Conservation (phyloP, 2,888 invertebrate species). For the Timema podura region DNA sequence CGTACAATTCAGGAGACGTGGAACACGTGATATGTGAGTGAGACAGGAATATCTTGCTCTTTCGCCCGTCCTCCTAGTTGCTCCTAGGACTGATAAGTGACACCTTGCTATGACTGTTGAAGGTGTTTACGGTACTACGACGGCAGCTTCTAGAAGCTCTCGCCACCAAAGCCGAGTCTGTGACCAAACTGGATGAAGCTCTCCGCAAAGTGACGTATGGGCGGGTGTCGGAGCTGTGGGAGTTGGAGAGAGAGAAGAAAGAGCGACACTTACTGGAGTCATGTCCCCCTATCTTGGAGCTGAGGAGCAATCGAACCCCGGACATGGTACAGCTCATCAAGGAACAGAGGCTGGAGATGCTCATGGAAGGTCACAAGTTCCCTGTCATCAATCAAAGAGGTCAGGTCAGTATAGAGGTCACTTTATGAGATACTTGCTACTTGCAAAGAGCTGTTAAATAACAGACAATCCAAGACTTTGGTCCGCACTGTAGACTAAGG, state of each 20-base stretch:
- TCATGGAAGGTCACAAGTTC: constrained; percentile 23
- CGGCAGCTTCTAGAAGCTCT: constrained; percentile 26
- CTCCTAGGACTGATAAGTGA: neutral
- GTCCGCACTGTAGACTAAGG: too few species aligned
- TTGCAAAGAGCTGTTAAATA: too few species aligned
- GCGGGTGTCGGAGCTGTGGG: constrained; percentile 23
- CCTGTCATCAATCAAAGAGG: constrained; percentile 22
- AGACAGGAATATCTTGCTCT: too few species aligned
- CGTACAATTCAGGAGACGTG: too few species aligned
- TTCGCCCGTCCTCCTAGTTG: too few species aligned
- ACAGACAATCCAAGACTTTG: too few species aligned
- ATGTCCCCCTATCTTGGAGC: constrained; percentile 21
- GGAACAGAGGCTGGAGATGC: constrained; percentile 23
- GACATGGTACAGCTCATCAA: constrained; percentile 19
- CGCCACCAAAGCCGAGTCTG: constrained; percentile 12
- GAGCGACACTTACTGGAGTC: constrained; percentile 21
- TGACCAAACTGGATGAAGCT: constrained; percentile 18
- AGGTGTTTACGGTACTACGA: constrained; percentile 26
- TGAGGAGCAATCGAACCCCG: constrained; percentile 12
- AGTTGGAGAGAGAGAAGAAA: constrained; percentile 21
- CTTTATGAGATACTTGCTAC: too few species aligned
- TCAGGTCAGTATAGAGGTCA: constrained; percentile 18
- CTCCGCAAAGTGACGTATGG: constrained; percentile 23
- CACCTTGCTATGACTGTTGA: neutral
- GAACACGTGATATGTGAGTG: too few species aligned